Percentiles rank a stretch among this genome's conserved stretches.
Evolutionary conservation across 37 sponge, comb jelly and placozoan species (phyloP).

Genomic region (Cliona cf. orientalis): DNA sequence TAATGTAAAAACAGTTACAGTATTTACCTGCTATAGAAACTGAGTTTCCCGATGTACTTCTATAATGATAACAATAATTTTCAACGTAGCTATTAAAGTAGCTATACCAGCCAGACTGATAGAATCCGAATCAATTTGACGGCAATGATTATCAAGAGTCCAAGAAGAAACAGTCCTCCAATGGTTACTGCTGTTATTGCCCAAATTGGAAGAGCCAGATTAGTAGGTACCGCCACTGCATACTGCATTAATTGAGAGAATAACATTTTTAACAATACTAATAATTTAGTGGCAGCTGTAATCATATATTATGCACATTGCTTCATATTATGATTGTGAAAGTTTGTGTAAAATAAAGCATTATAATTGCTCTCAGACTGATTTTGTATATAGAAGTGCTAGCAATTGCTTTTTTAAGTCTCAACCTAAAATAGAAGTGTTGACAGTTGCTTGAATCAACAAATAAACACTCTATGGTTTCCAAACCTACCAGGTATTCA

Average conservation of each 20-base stretch:
- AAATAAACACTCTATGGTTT: neutral
- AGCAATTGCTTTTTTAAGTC: neutral
- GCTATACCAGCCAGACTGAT: neutral
- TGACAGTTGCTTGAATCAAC: neutral
- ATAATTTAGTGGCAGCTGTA: neutral
- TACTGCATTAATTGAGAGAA: neutral
- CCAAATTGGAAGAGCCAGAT: slow-evolving; percentile 14
- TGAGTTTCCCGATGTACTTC: no score
- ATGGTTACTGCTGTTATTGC: neutral
- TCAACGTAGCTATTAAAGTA: no score
- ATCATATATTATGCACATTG: no score
- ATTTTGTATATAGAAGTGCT: no score
- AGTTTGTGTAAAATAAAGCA: neutral
- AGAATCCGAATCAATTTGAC: neutral
- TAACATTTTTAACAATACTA: neutral
- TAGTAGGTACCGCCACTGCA: neutral
- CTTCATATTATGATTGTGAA: no score
- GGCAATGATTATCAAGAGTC: neutral
- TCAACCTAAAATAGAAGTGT: neutral
- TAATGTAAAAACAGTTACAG: no score
- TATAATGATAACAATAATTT: no score
- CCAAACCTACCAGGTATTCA: neutral
- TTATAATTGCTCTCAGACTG: neutral
- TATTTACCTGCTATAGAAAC: no score
- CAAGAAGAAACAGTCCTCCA: slow-evolving; percentile 7